Base-by-base conservation (phyloP, 2,113 vertebrate species). In the Crypturellus undulatus region DNA sequence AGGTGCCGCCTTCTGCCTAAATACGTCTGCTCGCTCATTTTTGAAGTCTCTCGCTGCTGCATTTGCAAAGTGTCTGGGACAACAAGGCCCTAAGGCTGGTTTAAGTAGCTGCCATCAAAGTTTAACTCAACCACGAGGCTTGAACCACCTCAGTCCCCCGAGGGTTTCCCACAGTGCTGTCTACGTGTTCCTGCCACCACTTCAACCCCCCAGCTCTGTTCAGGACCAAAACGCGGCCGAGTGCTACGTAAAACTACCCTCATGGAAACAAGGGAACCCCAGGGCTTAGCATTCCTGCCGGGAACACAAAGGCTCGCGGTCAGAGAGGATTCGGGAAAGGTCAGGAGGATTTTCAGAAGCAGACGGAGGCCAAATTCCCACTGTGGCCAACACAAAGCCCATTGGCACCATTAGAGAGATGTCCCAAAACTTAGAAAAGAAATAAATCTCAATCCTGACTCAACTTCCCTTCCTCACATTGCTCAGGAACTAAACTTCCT, bases 251-350 rank as follows among this genome's bases (percentile, higher is more conserved):
- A 0, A 2, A 49, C 21, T 49, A 21, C 49, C 49, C 9, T 12
- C 40, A 34, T 0, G 0, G 47, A 47, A 58, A 84, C 80, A 93
- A 87, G 13, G 77, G 65, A 36, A 21, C 22, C 40, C n/a, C 80
- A 81, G 81, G 84, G 94, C 91, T 78, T 70, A 19, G 77, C 94
- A 81, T 95, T 94, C 92, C 92, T 52, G 89, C 77, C 32, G 18
- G 58, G n/a, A 52, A 92, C 86, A 83, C 72, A 84, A 89, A 77
- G 81, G 60, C 83, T 63, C 69, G 4, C 22, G 73, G 86, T 60
- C 96, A 72, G 47, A 1, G 65, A 51, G 65, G 6, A 64, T 75
- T 84, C 83, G 45, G 2, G 40, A 59, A 90, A 72, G 79, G 51
- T 76, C 96, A 84, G 32, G 12, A 52, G 89, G 65, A 58, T 92